Percentiles rank a stretch among this genome's conserved stretches.
Evolutionary conservation across 1,140 invertebrate species (phyloP).

Genomic region (Sycophaga agraensis): DNA sequence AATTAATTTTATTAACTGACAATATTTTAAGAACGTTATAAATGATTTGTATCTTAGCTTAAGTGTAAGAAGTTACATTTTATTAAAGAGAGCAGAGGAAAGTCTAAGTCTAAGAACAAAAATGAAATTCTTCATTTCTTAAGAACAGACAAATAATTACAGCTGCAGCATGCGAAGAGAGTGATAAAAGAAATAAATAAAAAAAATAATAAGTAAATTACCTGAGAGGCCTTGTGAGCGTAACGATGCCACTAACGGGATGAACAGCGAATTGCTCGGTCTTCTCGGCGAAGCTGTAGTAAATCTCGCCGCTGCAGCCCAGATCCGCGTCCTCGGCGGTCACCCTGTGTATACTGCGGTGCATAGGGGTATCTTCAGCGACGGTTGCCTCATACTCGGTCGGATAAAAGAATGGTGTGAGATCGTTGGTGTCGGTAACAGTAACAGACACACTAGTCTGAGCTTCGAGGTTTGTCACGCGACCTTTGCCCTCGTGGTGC

Average conservation of each 20-base stretch:
- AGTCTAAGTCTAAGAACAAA: no score
- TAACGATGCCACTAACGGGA: conserved; percentile 86
- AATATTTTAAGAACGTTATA: no score
- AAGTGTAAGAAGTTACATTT: no score
- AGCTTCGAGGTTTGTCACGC: conserved; percentile 63
- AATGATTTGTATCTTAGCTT: no score
- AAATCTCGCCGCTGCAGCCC: conserved; percentile 92
- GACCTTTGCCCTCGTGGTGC: conserved; percentile 58
- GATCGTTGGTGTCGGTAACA: conserved; percentile 87
- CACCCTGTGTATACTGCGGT: conserved; percentile 74
- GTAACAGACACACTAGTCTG: conserved; percentile 76
- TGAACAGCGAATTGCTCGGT: conserved; percentile 88
- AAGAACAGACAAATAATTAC: background rate
- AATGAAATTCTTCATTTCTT: no score
- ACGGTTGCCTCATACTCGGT: conserved; percentile 83
- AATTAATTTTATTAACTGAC: no score
- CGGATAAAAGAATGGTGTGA: conserved; percentile 88
- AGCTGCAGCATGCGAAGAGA: no score
- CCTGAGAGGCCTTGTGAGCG: conserved; percentile 76
- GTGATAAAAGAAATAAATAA: background rate
- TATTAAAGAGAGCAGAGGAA: no score
- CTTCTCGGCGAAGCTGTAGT: conserved; percentile 86
- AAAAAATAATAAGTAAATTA: no score
- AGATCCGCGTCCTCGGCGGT: conserved; percentile 92
- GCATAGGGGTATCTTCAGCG: conserved; percentile 84